These are phyloP conservation scores for Sebastes reedi DNA, from an alignment of 2,797 vertebrate species.

Conservation along the genomic window DNA sequence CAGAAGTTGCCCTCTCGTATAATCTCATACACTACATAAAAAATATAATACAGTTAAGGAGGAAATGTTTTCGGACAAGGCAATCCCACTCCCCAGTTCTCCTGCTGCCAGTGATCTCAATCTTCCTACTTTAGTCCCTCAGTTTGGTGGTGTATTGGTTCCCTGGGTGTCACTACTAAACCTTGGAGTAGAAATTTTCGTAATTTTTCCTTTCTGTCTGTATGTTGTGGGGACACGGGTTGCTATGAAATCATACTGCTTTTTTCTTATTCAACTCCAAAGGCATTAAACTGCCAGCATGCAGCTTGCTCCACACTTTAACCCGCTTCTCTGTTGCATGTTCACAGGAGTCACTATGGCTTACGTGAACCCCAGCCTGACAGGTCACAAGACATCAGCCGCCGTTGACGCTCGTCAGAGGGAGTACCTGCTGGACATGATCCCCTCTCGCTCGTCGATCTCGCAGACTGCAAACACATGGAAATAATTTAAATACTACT, in stretches of 20 bases:
- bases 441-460: constrained; percentile 94
- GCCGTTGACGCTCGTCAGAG: constrained; percentile 94
- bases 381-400: constrained; percentile 89
- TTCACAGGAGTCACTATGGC: constrained; percentile 92
- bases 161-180: constrained; percentile 36
- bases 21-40: constrained; percentile 10
- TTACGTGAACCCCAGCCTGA: constrained; percentile 91
- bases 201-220: constrained; percentile 35
- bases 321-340: constrained; percentile 40
- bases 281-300: not conserved
- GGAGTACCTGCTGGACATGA: constrained; percentile 98
- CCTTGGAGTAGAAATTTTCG: constrained; percentile 24
- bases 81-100: constrained; percentile 26
- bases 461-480: constrained; percentile 93
- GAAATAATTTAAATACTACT: constrained; percentile 85
- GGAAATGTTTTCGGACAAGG: constrained; percentile 75
- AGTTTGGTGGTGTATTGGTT: constrained; percentile 46
- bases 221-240: constrained; percentile 30
- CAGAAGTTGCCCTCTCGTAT: not conserved
- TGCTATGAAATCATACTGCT: not conserved
- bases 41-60: constrained; percentile 4
- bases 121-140: constrained; percentile 51
- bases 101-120: constrained; percentile 39
- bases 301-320: not conserved
- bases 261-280: not conserved